Percentiles rank a stretch among this genome's conserved stretches.
Evolutionary conservation across 2,888 invertebrate genomes (phyloP).

Genomic region (Tuberolachnus salignus): DNA sequence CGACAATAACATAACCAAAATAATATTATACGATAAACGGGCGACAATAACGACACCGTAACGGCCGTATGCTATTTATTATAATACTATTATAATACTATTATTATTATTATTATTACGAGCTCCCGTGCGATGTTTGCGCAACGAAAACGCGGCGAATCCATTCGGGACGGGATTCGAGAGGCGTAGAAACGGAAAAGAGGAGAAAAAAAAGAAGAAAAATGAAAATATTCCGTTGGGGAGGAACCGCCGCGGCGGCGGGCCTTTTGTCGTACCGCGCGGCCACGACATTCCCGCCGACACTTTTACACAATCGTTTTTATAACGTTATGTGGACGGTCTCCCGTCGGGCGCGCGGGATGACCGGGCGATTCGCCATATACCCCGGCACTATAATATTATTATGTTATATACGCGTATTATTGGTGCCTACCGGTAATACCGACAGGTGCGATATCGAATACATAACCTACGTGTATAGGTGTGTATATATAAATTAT

Average conservation of each 20-base stretch:
- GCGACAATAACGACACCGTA: too few species aligned
- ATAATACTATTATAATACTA: too few species aligned
- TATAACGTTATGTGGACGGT: constrained; percentile 11
- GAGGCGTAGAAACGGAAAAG: background rate
- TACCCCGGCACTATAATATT: background rate
- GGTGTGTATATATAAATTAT: too few species aligned
- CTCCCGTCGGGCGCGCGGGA: constrained; percentile 4
- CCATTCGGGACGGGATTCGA: constrained; percentile 51
- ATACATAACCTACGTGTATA: background rate
- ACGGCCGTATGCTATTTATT: too few species aligned
- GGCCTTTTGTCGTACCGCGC: background rate
- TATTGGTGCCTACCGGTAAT: background rate
- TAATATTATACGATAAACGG: too few species aligned
- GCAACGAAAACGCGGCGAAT: constrained; percentile 48
- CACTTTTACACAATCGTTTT: background rate
- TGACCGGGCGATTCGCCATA: constrained; percentile 3
- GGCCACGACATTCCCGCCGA: too few species aligned
- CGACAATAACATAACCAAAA: too few species aligned
- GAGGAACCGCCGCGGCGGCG: background rate
- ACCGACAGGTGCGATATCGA: constrained; percentile 1
- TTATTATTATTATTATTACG: background rate
- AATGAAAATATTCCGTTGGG: constrained; percentile 1
- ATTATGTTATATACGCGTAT: background rate
- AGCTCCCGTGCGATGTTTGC: constrained; percentile 26
- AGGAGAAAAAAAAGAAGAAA: background rate